Evolutionary conservation across 2,888 invertebrate genomes (phyloP), one percentile per base, ranked within the genome.

Genomic region (Hydrotaea diabolus): DNA sequence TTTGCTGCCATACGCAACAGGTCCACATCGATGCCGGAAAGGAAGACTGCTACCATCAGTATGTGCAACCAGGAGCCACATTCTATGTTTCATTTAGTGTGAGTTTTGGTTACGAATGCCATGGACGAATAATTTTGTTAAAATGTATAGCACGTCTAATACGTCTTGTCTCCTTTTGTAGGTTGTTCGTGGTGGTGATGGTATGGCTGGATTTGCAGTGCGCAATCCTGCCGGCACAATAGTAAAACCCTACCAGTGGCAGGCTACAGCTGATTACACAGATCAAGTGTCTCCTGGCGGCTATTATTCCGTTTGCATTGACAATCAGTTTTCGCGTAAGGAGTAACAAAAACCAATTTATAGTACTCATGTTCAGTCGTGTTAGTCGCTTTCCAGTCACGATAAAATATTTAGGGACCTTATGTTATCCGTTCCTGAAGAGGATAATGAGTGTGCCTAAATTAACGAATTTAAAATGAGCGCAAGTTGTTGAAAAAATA

Each of bases 11-110:
- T 4, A 74, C 82, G 76, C 85, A 82, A 85, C 82, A 85, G 85
- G 85, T 98, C 46, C 97, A 98, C 92, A 95, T 98, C 85, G 97
- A 97, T 89, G 97, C 98, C n/a, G 98, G 98, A 31, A 96, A 95
- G 91, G 98, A 98, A 93, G 98, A 98, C 90, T 98, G 98, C 93
- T 98, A 98, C 93, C 98, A 95, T 92, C 98, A 98, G 93, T 97
- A 96, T 93, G 97, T 98, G 82, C 96, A 97, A 89, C 95, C 96
- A 78, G 97, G 97, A 76, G 97, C 98, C 23, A 97, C 97, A 83
- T 96, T 98, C 91, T 98, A 97, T 93, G 97, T 98, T 85, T 97
- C 97, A 88, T 98, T 97, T 93, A 98, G 98, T 95, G 98, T 98
- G 93, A 92, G 90, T 90, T 15, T 19, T n/a, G n/a, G 53, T 15